phyloP scores from a whole-genome alignment of 2,797 vertebrate genomes.

The Psittacula derbiana region DNA sequence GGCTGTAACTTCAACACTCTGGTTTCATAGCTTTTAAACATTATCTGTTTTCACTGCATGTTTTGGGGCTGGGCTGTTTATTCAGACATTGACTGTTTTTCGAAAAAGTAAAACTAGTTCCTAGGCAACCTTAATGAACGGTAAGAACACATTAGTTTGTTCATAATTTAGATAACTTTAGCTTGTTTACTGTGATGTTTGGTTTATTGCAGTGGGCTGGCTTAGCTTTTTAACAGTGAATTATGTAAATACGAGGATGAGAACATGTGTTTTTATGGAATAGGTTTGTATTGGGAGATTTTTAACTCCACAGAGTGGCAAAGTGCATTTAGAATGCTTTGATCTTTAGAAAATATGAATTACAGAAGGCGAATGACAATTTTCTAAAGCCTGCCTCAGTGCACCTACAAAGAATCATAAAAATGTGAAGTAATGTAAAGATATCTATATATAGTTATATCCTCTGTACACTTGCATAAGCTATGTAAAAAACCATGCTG shows the following conservation, averaged over 20 bases:
- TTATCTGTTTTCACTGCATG: neutral
- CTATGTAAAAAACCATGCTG: neutral
- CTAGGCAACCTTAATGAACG: constrained; percentile 34
- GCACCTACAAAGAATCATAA: neutral
- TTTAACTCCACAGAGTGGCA: neutral
- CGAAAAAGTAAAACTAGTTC: constrained; percentile 7
- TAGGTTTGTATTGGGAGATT: neutral
- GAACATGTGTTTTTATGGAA: neutral
- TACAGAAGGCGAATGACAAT: neutral
- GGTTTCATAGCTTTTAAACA: neutral
- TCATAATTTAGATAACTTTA: constrained; percentile 6
- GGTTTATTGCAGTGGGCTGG: neutral
- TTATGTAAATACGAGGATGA: neutral
- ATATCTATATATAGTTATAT: neutral
- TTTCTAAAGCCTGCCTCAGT: neutral
- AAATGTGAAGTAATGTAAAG: neutral
- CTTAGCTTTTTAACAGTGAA: neutral
- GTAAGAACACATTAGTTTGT: neutral
- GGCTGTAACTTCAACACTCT: neutral
- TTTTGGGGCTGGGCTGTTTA: neutral
- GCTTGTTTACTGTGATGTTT: constrained; percentile 28
- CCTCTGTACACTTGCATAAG: neutral
- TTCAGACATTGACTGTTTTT: neutral
- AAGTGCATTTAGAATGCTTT: neutral
- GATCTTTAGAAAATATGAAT: neutral